Percentiles rank a stretch among this genome's conserved stretches.
Conservation (phyloP, 2,888 invertebrate species). For the Aporophyla lueneburgensis region DNA sequence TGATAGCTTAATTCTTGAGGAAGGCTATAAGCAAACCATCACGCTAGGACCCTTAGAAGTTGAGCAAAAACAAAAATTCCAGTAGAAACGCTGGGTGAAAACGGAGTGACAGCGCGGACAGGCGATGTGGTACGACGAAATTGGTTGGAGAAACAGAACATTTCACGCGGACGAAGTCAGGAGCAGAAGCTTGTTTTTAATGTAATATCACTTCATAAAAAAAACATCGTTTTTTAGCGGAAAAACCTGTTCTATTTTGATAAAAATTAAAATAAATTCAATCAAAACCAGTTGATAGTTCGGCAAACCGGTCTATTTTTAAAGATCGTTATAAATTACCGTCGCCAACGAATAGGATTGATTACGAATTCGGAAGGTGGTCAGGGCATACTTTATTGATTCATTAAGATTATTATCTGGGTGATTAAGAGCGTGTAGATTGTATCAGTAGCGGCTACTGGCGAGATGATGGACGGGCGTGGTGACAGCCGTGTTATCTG, state of each 20-base stretch:
- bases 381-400: slow-evolving; percentile 22
- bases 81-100: too few species aligned
- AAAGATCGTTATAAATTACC: slow-evolving; percentile 8
- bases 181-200: neutral
- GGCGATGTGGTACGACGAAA: too few species aligned
- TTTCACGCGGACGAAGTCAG: too few species aligned
- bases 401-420: slow-evolving; percentile 36
- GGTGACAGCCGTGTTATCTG: neutral
- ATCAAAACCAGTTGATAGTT: slow-evolving; percentile 31
- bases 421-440: slow-evolving; percentile 20
- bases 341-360: slow-evolving; percentile 6
- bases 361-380: slow-evolving; percentile 32
- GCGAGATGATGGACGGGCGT: neutral
- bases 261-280: slow-evolving; percentile 9
- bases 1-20: too few species aligned
- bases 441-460: slow-evolving; percentile 2
- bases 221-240: neutral
- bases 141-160: too few species aligned
- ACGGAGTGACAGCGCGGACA: too few species aligned
- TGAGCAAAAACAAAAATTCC: too few species aligned
- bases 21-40: too few species aligned
- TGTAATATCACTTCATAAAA: neutral
- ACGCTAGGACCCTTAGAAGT: too few species aligned
- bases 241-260: slow-evolving; percentile 1
- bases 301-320: slow-evolving; percentile 20